Percentiles rank a stretch among this genome's conserved stretches.
Conservation (phyloP, 1,140 invertebrate species). For the Drosophila orena region DNA sequence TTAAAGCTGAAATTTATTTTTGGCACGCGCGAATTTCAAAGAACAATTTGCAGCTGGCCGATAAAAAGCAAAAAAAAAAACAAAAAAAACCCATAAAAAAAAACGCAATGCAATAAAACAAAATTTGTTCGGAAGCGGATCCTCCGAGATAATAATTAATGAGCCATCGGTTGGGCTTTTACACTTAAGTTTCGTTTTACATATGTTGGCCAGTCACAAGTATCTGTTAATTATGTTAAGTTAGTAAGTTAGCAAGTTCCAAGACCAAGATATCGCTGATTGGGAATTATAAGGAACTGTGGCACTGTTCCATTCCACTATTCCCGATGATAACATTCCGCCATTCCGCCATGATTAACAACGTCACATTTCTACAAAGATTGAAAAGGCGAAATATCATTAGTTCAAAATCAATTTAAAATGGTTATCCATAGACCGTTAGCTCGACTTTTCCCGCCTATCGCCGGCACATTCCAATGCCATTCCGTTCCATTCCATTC, state of each 20-base stretch:
- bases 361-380: not conserved
- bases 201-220: not conserved
- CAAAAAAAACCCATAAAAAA: not conserved
- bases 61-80: not conserved
- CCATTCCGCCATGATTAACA: not conserved
- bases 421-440: constrained; percentile 35
- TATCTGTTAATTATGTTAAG: no score
- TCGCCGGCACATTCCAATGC: constrained; percentile 21
- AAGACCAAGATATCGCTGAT: no score
- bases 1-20: constrained; percentile 46
- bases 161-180: not conserved
- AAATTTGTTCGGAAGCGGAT: constrained; percentile 17
- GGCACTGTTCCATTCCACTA: not conserved
- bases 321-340: no score
- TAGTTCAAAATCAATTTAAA: constrained; percentile 7
- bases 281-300: not conserved
- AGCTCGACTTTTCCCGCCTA: constrained; percentile 3
- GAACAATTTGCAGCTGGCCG: constrained; percentile 34
- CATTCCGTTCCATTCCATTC: constrained; percentile 41
- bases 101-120: constrained; percentile 7
- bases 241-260: no score
- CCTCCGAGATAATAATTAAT: constrained; percentile 11
- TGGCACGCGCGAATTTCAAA: constrained; percentile 45
- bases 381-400: constrained; percentile 7
- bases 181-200: not conserved